Evolutionary conservation across 1,140 invertebrate species (phyloP).

Genomic region (Drosophila ananassae): DNA sequence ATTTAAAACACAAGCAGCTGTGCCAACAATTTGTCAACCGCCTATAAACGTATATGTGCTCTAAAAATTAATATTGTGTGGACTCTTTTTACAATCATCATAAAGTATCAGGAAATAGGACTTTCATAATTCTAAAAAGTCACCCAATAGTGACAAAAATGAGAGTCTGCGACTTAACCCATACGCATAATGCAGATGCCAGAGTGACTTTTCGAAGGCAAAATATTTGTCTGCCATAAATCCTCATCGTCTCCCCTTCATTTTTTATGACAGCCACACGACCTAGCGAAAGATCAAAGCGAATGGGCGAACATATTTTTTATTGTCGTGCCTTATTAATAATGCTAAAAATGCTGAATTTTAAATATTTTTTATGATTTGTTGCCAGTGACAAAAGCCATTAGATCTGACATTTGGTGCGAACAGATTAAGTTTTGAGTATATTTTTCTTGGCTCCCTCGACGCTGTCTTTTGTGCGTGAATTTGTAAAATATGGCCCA

Average conservation of each 20-base stretch:
- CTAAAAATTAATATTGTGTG: constrained; percentile 18
- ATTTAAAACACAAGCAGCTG: constrained; percentile 77
- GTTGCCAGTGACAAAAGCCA: constrained; percentile 72
- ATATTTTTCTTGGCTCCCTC: constrained; percentile 15
- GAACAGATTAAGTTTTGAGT: constrained; percentile 72
- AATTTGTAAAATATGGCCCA: constrained; percentile 19
- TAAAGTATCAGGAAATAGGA: constrained; percentile 30
- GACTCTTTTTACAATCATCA: constrained; percentile 27
- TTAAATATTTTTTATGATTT: constrained; percentile 67
- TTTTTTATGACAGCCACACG: constrained; percentile 68
- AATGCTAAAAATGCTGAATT: constrained; percentile 53
- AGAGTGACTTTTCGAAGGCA: constrained; percentile 58
- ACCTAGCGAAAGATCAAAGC: constrained; percentile 64
- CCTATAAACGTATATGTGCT: constrained; percentile 9
- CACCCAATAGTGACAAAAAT: constrained; percentile 29
- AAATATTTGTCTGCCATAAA: constrained; percentile 76
- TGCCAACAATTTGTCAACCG: constrained; percentile 76
- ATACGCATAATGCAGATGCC: constrained; percentile 51
- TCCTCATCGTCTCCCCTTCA: constrained; percentile 47
- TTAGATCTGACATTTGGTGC: constrained; percentile 72
- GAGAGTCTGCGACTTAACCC: constrained; percentile 60
- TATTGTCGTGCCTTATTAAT: constrained; percentile 71
- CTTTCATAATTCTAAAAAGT: constrained; percentile 31
- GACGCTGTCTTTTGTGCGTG: constrained; percentile 5
- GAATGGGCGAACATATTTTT: constrained; percentile 47